Evolutionary conservation across 2,888 invertebrate genomes (phyloP).

Genomic region (Nyleta sp.): DNA sequence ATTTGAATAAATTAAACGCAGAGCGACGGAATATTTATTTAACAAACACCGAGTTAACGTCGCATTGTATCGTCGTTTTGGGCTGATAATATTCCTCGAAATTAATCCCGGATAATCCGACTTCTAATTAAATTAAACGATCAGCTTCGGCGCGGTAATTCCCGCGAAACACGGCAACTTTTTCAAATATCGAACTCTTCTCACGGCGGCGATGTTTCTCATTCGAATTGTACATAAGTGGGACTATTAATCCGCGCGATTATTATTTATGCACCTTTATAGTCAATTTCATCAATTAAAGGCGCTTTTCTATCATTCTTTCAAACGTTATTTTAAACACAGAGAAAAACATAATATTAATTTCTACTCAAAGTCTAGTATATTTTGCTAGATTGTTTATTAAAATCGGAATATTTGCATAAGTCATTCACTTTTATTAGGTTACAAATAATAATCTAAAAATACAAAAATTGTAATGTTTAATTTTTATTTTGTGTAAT

Average conservation of each 20-base stretch:
- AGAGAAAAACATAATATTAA: no score
- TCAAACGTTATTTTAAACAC: no score
- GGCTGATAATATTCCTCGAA: constrained; percentile 21
- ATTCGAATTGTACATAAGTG: no score
- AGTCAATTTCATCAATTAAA: background rate
- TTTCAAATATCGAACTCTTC: constrained; percentile 36
- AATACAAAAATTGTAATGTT: no score
- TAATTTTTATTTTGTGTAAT: no score
- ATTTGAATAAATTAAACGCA: background rate
- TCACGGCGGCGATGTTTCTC: background rate
- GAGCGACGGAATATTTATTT: constrained; percentile 11
- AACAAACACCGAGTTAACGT: constrained; percentile 22
- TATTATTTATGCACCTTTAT: constrained; percentile 12
- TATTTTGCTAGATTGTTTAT: no score
- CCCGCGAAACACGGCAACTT: constrained; percentile 29
- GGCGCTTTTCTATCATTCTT: no score
- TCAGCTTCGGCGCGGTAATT: constrained; percentile 21
- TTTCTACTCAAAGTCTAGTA: no score
- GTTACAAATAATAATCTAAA: no score
- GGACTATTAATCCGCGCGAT: constrained; percentile 1
- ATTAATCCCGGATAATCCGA: constrained; percentile 47
- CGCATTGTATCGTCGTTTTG: constrained; percentile 16
- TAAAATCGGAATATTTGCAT: no score
- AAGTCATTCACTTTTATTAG: no score
- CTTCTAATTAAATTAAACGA: constrained; percentile 46